Conservation (phyloP, 2,113 vertebrate species). For the Elephas maximus region DNA sequence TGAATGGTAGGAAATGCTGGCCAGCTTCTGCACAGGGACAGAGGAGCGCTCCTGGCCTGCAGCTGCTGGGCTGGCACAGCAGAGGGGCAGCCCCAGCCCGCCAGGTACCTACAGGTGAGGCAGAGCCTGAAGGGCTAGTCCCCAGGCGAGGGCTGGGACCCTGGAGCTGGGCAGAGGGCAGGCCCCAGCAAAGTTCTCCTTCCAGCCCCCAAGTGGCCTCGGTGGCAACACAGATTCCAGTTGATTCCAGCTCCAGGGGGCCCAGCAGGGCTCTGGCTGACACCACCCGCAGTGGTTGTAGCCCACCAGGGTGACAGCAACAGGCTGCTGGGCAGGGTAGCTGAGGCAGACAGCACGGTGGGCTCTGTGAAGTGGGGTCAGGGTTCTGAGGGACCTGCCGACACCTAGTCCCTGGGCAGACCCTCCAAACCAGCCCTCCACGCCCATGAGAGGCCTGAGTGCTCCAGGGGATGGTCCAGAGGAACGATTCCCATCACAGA, state of each 20-base stretch:
- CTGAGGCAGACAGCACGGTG: neutral
- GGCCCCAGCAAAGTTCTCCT: neutral
- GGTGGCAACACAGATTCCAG: neutral
- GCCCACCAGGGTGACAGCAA: rapidly evolving
- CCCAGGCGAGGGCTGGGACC: neutral
- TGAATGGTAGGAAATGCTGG: rapidly evolving
- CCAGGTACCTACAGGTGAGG: no score
- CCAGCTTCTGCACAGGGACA: rapidly evolving
- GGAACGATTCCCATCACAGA: neutral
- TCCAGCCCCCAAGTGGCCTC: rapidly evolving
- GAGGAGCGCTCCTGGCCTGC: neutral
- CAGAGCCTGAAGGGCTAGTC: neutral
- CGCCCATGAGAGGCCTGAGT: neutral
- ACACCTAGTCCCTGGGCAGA: neutral
- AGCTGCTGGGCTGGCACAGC: rapidly evolving
- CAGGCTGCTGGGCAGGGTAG: neutral
- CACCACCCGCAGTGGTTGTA: neutral
- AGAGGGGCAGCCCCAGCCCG: neutral
- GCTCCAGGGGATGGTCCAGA: no score
- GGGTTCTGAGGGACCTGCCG: neutral
- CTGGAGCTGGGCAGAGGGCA: neutral
- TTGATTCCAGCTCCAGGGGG: neutral
- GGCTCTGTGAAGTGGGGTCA: neutral
- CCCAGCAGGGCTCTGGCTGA: no score
- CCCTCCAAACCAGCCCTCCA: neutral